Base-by-base conservation (phyloP, 2,113 vertebrate genomes). In the Aix galericulata region DNA sequence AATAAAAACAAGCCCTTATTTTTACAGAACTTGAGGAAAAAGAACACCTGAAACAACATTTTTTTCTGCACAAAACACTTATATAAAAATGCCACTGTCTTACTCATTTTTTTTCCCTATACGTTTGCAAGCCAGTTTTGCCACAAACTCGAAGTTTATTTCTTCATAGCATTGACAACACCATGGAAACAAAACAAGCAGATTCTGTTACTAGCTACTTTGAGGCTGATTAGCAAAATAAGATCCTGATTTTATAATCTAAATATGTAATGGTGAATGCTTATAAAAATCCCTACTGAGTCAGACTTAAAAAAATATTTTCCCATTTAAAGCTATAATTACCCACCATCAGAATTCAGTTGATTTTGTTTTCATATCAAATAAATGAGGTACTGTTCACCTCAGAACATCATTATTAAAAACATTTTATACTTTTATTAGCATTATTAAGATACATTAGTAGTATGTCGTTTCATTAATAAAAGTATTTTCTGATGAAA, bases 241-340 rank as follows among this genome's bases (percentile, higher is more conserved):
- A 38, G 40, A 55, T 8, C 53, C 32, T 72, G 36, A 58, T 16
- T 68, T 5, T 16, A 53, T 15, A 50, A 52, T 42, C 36, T 63
- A 63, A 84, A 46, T 40, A 89, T 11, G 16, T 21, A 36, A 44
- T 34, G n/a, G n/a, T 50, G 73, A 73, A 77, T 59, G 58, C 8
- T 53, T 76, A 26, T 0, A 2, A 77, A 88, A 76, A 3, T 0
- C 1, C 68, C 25, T 18, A 72, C 4, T 1, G 5, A 67, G 52
- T 31, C 9, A 79, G 69, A 64, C 32, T 62, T n/a, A 77, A 86
- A 77, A 48, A 48, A 48, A 48, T 48, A 48, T 48, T 48, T 48
- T 48, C 20, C 46, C 46, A 48, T 48, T 48, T 22, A 48, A 48
- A 48, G 46, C 46, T 48, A 48, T 48, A 20, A 48, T 22, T 48